Conservation (phyloP, 2,797 vertebrate species). For the Hemibagrus guttatus region DNA sequence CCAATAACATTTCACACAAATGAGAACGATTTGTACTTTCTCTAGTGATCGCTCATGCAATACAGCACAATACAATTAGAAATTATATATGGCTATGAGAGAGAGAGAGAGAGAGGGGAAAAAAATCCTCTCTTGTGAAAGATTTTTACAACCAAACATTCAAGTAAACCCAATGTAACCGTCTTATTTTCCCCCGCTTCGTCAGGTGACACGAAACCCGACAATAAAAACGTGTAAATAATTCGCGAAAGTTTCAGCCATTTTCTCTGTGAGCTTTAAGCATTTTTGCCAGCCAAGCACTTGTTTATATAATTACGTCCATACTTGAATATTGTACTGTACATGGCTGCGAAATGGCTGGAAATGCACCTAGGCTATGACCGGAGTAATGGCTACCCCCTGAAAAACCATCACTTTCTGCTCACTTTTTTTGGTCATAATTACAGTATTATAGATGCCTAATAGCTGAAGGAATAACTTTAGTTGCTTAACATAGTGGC, state of each 20-base stretch:
- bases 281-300: slow-evolving; percentile 45
- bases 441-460: slow-evolving; percentile 60
- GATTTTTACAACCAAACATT: not conserved
- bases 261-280: slow-evolving; percentile 56
- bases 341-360: slow-evolving; percentile 39
- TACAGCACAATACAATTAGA: not conserved
- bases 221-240: slow-evolving; percentile 7
- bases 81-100: not conserved
- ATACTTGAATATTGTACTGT: slow-evolving; percentile 62
- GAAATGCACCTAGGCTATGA: slow-evolving; percentile 57
- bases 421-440: slow-evolving; percentile 31
- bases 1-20: slow-evolving; percentile 41
- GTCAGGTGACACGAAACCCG: not conserved
- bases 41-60: not conserved
- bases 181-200: not conserved
- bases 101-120: no score
- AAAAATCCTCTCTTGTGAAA: no score
- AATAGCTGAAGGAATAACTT: slow-evolving; percentile 36
- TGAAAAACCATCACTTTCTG: slow-evolving; percentile 1
- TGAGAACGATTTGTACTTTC: not conserved
- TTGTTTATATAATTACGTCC: slow-evolving; percentile 48
- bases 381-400: slow-evolving; percentile 41
- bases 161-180: not conserved
- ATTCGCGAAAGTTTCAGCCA: not conserved
- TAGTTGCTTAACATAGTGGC: slow-evolving; percentile 19